Evolutionary conservation across 1,140 invertebrate species (phyloP), one percentile per base, ranked within the genome.

Genomic region (Nymphalis io): DNA sequence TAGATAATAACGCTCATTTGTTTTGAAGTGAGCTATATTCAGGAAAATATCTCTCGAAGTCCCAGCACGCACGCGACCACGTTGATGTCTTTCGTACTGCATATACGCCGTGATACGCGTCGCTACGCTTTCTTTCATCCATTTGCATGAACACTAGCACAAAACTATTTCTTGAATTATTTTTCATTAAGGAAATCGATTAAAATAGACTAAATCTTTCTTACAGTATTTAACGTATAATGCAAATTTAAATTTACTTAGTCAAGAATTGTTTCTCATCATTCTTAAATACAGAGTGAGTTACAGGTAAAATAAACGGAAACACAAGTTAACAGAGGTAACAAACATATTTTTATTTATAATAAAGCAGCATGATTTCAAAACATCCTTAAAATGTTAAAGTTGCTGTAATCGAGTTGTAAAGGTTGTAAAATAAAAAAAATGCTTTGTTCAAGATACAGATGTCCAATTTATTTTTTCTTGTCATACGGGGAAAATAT

Each of bases 71-170:
- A 44, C 18, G n/a, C 48, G 61, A 48, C n/a, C 67, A 21, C 72
- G 67, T 73, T 73, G 72, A 73, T 66, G 67, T 73, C 72, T 73
- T 73, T 69, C 59, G 18, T 55, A 73, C 33, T 5, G 60, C 16
- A 33, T 23, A 23, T 48, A 16, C 16, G 38, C 21, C 55, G n/a
- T n/a, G 57, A 59, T 57, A 59, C 53, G 23, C 63, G 38, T 53
- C 48, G 42, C 59, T 51, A 62, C 51, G 51, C 67, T 69, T 62
- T 69, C 60, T 61, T 57, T 69, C 21, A 57, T 62, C 23, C 58
- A 68, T 68, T 68, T 59, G 39, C 58, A 60, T 68, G 46, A 46
- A 33, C 4, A 53, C 20, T 33, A 21, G 48, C 11, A 5, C 20
- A 20, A 21, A 51, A 21, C 15, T 58, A 58, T 58, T 58, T 58